Evolutionary conservation across 2,113 vertebrate genomes (phyloP).

Genomic region (Grantiella picta): DNA sequence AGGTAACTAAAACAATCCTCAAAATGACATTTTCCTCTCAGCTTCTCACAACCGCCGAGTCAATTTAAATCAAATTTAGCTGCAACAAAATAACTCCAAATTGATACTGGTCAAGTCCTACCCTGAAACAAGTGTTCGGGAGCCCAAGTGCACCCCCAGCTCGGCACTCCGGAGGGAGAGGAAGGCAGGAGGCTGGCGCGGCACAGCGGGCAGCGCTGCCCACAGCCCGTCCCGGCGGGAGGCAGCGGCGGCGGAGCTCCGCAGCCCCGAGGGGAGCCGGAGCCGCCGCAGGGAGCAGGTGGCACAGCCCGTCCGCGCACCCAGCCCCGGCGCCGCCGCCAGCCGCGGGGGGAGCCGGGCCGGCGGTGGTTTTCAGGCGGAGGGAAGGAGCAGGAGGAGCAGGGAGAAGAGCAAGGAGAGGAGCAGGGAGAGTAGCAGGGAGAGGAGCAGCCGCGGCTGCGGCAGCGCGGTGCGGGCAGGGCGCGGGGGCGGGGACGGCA

Average conservation of each 20-base stretch:
- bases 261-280: not conserved
- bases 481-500: not conserved
- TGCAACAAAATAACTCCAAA: not conserved
- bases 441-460: not conserved
- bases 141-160: not conserved
- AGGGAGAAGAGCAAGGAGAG: not conserved
- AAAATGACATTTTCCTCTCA: not conserved
- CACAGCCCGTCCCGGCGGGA: not conserved
- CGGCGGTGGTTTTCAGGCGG: not conserved
- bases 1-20: not conserved
- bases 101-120: not conserved
- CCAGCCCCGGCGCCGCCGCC: not conserved
- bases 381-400: not conserved
- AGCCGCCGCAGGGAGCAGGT: not conserved
- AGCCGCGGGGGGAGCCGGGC: not conserved
- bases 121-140: not conserved
- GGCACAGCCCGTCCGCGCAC: not conserved
- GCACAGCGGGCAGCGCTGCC: not conserved
- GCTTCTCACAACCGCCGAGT: not conserved
- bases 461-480: not conserved
- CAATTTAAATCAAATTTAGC: not conserved
- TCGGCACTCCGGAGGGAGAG: rapidly evolving
- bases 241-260: not conserved
- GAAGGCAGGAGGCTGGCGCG: not conserved
- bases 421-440: not conserved